These are phyloP conservation scores for Paracanthobrama guichenoti DNA, from an alignment of 2,113 vertebrate genomes.

Conservation along the genomic window DNA sequence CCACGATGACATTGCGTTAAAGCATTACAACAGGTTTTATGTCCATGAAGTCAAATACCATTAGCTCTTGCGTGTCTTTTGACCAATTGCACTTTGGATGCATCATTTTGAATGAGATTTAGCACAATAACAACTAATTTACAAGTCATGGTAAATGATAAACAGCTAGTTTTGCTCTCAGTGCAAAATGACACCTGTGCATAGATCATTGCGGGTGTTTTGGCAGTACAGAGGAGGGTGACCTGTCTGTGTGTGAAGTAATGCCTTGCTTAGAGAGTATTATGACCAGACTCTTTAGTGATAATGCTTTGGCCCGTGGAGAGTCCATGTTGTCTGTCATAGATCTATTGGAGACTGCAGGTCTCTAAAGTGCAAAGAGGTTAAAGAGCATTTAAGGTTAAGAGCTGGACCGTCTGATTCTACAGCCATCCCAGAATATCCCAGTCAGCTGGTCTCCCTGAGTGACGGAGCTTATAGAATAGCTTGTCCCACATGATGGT, in stretches of 20 bases:
- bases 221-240: slow-evolving; percentile 1
- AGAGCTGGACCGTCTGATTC: slow-evolving; percentile 32
- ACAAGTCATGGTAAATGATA: background rate
- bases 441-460: slow-evolving; percentile 48
- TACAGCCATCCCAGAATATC: slow-evolving; percentile 54
- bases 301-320: slow-evolving; percentile 8
- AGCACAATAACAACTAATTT: background rate
- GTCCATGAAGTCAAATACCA: background rate
- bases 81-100: background rate
- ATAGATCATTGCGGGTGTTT: background rate
- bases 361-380: slow-evolving; percentile 37
- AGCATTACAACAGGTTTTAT: background rate
- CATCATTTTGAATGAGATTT: background rate
- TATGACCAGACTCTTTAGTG: background rate
- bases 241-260: slow-evolving; percentile 29
- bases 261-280: slow-evolving; percentile 18
- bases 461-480: slow-evolving; percentile 54
- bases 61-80: background rate
- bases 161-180: background rate
- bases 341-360: background rate
- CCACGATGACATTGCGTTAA: background rate
- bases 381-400: slow-evolving; percentile 37
- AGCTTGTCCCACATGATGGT: slow-evolving; percentile 47
- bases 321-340: background rate
- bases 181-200: background rate